Evolutionary conservation across 2,113 vertebrate species (phyloP).

Genomic region (Xenotilapia leptura): DNA sequence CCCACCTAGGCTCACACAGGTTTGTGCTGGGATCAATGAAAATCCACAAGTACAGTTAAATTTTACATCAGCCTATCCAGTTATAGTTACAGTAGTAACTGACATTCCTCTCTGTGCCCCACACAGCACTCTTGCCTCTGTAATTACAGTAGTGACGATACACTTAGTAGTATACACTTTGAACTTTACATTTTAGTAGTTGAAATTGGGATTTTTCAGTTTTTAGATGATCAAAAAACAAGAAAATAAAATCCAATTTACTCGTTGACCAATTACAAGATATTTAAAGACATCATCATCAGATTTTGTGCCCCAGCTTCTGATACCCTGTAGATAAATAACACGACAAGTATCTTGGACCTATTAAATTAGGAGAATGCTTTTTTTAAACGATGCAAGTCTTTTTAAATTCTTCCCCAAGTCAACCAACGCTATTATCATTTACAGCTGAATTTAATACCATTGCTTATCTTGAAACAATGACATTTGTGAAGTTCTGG

Average conservation of each 20-base stretch:
- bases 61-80: background rate
- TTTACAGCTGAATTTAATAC: background rate
- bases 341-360: background rate
- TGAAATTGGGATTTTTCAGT: background rate
- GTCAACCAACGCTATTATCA: background rate
- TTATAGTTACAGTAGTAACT: background rate
- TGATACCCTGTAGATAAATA: background rate
- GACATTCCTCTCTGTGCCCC: slow-evolving; percentile 40
- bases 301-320: background rate
- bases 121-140: slow-evolving; percentile 34
- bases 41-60: background rate
- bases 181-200: background rate
- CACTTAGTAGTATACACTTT: background rate
- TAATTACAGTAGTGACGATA: background rate
- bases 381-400: background rate
- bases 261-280: background rate
- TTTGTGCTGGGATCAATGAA: background rate
- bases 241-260: background rate
- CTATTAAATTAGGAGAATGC: background rate
- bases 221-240: background rate
- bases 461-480: background rate
- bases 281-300: background rate
- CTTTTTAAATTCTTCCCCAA: background rate
- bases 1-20: background rate
- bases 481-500: background rate